phyloP scores from a whole-genome alignment of 2,797 vertebrate genomes.

The Spinibarbus caldwelli region DNA sequence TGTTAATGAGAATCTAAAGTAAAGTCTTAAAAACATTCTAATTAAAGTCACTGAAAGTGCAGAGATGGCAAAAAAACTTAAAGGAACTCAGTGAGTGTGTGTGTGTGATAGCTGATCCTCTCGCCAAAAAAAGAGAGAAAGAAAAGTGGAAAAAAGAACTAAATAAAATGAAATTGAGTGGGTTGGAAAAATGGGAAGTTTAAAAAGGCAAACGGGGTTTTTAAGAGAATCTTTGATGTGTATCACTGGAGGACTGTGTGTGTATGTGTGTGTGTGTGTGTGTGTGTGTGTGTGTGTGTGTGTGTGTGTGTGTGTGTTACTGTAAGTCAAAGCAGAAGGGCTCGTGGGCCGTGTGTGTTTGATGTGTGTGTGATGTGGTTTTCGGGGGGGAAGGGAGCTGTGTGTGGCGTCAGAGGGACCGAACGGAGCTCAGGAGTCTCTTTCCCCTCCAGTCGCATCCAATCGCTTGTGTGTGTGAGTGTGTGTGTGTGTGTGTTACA shows the following conservation, averaged over 20 bases:
- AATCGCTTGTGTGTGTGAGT: not conserved
- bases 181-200: conserved; percentile 71
- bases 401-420: conserved; percentile 83
- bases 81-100: conserved; percentile 34
- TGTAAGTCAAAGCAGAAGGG: conserved; percentile 87
- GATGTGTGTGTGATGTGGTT: conserved; percentile 84
- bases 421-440: conserved; percentile 62
- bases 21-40: conserved; percentile 32
- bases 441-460: conserved; percentile 4
- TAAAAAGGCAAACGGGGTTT: conserved; percentile 73
- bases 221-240: conserved; percentile 85
- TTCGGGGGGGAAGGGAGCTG: conserved; percentile 80
- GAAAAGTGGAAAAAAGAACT: conserved; percentile 47
- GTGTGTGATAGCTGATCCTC: conserved; percentile 24
- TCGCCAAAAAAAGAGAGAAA: conserved; percentile 63
- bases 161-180: conserved; percentile 67
- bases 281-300: too few species aligned
- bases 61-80: conserved; percentile 68
- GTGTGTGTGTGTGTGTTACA: not conserved
- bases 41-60: conserved; percentile 75
- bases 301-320: conserved; percentile 67
- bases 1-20: conserved; percentile 37
- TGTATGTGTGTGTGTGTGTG: too few species aligned
- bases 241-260: conserved; percentile 76
- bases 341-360: conserved; percentile 68